A percentile compares a stretch with the other conserved stretches of the same genome.
These are phyloP conservation scores for Coenonympha arcania DNA, from an alignment of 2,888 invertebrate genomes.

Conservation along the genomic window DNA sequence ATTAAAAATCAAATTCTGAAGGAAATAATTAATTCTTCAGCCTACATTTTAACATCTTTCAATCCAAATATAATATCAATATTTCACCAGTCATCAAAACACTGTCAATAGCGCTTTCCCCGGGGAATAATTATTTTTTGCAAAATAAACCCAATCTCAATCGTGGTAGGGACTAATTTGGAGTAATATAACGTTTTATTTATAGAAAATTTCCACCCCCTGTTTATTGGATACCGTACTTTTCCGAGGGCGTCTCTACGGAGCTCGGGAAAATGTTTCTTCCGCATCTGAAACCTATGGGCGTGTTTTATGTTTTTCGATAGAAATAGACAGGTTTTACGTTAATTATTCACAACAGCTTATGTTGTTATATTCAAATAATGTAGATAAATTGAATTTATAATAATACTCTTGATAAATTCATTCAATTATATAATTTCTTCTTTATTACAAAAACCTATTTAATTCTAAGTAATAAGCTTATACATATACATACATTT, in stretches of 20 bases:
- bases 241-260: conserved; percentile 31
- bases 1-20: background rate
- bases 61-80: conserved; percentile 5
- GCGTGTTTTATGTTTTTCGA: too few species aligned
- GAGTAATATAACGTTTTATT: conserved; percentile 26
- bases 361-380: too few species aligned
- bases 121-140: conserved; percentile 21
- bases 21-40: background rate
- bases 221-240: conserved; percentile 47
- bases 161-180: conserved; percentile 29
- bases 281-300: too few species aligned
- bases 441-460: too few species aligned
- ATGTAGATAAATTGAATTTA: too few species aligned
- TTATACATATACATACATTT: too few species aligned
- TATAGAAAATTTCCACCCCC: conserved; percentile 40
- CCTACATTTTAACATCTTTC: background rate
- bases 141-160: conserved; percentile 26
- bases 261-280: conserved; percentile 27
- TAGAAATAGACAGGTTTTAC: too few species aligned
- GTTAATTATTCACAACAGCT: too few species aligned
- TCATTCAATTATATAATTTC: too few species aligned
- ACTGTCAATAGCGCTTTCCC: conserved; percentile 46
- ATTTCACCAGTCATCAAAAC: conserved; percentile 56
- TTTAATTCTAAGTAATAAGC: too few species aligned
- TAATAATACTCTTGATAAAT: too few species aligned